Evolutionary conservation across 2,888 invertebrate genomes (phyloP), one percentile per base, ranked within the genome.

Genomic region (Colletes collaris): DNA sequence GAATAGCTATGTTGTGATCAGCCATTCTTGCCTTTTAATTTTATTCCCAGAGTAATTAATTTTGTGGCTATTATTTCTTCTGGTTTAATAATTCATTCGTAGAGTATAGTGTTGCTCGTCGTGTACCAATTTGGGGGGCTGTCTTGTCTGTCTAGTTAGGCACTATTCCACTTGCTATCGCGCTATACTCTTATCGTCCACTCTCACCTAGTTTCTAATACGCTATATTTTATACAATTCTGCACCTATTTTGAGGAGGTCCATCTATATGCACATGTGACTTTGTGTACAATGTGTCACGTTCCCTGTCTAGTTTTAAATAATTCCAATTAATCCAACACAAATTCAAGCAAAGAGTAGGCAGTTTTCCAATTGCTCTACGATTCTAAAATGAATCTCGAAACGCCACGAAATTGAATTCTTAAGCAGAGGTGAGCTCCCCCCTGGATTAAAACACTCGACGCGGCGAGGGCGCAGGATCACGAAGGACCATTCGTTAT

Each of bases 401-500:
- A 16, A 19, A 11, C 37, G 46, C 19, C 52, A 53, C 71, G 72
- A 65, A 76, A 76, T 65, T 49, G 10, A 71, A 71, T 76, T 71
- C 64, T 59, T 40, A 44, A 64, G 13, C 49, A 6, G 10, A 37
- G 44, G 73, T n/a, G 16, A n/a, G 11, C 11, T 27, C 27, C n/a
- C 11, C 35, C 19, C 44, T 13, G 77, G 84, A 86, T 84, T 85
- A 89, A 88, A 87, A 88, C 83, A 88, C 83, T 85, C 84, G 77
- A 83, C 76, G 76, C 63, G 83, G 71, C 79, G 40, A 49, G 27
- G 37, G 52, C 67, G 80, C 35, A 58, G 60, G 80, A 81, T 86
- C 82, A 81, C 87, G 80, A 84, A 86, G 84, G 85, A 86, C 88
- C 90, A 89, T 90, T 89, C 89, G 89, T 90, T 89, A 89, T 89